phyloP scores from a whole-genome alignment of 64 coral and sea anemone species.

The Anthopleura sola region DNA sequence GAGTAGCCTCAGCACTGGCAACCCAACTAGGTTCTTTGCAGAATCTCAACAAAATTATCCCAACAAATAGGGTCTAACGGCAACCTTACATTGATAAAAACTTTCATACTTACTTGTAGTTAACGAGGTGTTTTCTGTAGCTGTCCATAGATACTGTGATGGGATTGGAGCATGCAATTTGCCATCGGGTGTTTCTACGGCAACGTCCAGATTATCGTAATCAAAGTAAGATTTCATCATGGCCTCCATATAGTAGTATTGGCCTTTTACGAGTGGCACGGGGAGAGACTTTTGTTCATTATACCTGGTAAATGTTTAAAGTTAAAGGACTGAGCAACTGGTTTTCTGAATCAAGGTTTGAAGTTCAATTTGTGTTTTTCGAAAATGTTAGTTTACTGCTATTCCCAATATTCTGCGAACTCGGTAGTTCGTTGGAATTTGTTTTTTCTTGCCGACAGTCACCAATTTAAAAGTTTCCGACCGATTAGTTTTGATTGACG shows the following conservation, averaged over 20 bases:
- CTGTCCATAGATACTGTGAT: slow-evolving; percentile 54
- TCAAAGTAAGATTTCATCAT: slow-evolving; percentile 73
- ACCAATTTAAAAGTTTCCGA: no score
- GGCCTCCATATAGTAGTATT: slow-evolving; percentile 71
- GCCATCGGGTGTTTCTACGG: slow-evolving; percentile 51
- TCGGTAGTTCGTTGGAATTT: no score
- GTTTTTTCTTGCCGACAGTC: no score
- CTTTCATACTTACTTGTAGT: background rate
- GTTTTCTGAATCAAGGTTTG: no score
- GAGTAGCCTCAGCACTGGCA: no score
- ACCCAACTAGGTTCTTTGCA: no score
- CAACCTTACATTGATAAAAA: background rate
- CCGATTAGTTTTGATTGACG: no score
- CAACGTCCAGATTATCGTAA: slow-evolving; percentile 43
- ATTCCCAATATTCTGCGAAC: no score
- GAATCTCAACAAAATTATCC: no score
- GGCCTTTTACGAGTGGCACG: slow-evolving; percentile 32
- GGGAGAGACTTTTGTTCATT: slow-evolving; percentile 49
- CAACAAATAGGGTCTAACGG: no score
- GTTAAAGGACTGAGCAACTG: background rate
- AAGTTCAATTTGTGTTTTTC: no score
- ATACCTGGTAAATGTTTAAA: slow-evolving; percentile 27
- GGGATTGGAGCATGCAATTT: slow-evolving; percentile 58
- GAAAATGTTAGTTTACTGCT: no score
- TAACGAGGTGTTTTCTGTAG: background rate